Percentiles rank a stretch among this genome's conserved stretches.
phyloP scores from a whole-genome alignment of 2,888 invertebrate genomes.

The Papilio protenor region DNA sequence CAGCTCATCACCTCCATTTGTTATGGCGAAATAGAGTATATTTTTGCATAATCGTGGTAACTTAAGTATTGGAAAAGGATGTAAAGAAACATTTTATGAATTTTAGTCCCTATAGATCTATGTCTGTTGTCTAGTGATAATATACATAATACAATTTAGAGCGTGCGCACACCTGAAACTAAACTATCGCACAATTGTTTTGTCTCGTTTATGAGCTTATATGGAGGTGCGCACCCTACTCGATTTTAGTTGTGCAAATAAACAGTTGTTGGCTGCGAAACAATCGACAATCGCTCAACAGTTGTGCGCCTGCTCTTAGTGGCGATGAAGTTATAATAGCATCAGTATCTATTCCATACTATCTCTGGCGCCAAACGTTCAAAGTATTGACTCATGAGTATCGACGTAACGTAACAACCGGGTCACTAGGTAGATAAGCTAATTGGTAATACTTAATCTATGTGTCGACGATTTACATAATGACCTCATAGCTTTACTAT shows the following conservation, averaged over 20 bases:
- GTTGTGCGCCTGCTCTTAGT: not conserved
- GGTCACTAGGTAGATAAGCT: constrained; percentile 35
- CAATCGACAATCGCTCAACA: no score
- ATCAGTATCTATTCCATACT: not conserved
- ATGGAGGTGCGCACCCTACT: no score
- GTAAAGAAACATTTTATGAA: not conserved
- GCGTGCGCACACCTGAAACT: not conserved
- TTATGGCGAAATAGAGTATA: not conserved
- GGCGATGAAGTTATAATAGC: not conserved
- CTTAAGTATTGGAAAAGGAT: not conserved
- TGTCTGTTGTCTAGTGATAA: no score
- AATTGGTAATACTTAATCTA: constrained; percentile 25
- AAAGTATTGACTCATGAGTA: constrained; percentile 12
- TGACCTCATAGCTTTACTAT: constrained; percentile 24
- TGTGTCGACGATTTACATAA: constrained; percentile 31
- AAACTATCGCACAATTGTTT: no score
- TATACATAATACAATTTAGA: no score
- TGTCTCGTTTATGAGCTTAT: no score
- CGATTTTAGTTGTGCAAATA: no score
- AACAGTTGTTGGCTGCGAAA: no score
- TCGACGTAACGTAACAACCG: constrained; percentile 22
- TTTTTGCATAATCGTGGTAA: not conserved
- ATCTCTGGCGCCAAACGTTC: constrained; percentile 6
- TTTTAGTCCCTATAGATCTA: not conserved
- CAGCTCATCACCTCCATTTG: not conserved